These are phyloP conservation scores for Sylvietta virens DNA, from an alignment of 2,113 vertebrate genomes.

Conservation along the genomic window DNA sequence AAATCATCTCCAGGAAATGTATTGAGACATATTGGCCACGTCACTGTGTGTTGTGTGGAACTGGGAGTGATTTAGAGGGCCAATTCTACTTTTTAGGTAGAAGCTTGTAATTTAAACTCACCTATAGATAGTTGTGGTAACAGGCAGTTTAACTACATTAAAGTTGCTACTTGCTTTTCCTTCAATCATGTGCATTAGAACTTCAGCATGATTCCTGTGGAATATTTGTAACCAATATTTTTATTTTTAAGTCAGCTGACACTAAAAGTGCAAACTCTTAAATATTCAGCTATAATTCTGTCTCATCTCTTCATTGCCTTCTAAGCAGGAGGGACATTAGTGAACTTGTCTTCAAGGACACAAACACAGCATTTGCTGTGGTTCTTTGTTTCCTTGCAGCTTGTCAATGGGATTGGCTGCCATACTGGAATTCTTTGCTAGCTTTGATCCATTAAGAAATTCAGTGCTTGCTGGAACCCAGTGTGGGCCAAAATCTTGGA, in stretches of 20 bases:
- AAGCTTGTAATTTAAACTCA: neutral
- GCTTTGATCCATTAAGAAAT: neutral
- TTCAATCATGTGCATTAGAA: neutral
- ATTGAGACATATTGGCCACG: neutral
- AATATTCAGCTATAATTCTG: neutral
- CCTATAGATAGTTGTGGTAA: neutral
- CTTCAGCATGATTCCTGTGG: neutral
- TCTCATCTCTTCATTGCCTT: neutral
- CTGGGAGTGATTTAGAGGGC: neutral
- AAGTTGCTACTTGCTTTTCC: neutral
- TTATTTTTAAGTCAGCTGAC: neutral
- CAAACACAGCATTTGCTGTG: neutral
- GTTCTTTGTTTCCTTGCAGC: neutral
- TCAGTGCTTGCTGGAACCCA: neutral
- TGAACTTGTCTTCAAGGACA: neutral
- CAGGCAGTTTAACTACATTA: neutral
- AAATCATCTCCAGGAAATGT: neutral
- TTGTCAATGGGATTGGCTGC: neutral
- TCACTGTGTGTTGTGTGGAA: neutral
- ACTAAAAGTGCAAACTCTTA: neutral
- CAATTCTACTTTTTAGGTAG: neutral
- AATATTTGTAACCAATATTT: neutral
- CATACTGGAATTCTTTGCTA: neutral
- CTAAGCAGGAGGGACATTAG: neutral
- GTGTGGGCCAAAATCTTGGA: neutral